These are phyloP conservation scores for Fissipunctia ypsillon DNA, from an alignment of 2,888 invertebrate species.

Conservation along the genomic window DNA sequence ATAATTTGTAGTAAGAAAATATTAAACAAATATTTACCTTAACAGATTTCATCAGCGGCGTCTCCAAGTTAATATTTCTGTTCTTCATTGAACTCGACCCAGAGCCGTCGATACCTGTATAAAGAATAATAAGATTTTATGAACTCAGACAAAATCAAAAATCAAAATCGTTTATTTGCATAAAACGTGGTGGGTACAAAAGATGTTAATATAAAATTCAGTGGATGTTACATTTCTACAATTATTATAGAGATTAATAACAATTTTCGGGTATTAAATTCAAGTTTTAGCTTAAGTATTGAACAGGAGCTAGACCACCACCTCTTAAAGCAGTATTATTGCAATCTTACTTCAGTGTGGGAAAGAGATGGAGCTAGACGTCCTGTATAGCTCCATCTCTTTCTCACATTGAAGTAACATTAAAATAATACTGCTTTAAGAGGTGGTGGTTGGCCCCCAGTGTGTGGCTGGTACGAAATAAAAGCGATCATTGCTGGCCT, in stretches of 20 bases:
- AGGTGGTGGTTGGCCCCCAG: no score
- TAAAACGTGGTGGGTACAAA: background rate
- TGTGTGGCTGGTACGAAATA: background rate
- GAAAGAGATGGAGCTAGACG: no score
- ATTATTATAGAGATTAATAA: no score
- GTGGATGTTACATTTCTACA: no score
- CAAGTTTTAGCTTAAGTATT: no score
- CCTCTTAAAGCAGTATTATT: no score
- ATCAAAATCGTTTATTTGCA: background rate
- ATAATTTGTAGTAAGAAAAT: background rate
- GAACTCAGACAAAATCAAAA: background rate
- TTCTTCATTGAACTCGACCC: constrained; percentile 79
- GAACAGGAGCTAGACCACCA: no score
- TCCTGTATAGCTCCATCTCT: no score
- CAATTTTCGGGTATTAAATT: no score
- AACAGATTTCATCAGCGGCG: constrained; percentile 69
- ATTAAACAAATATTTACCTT: constrained; percentile 69
- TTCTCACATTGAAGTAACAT: no score
- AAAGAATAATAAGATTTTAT: constrained; percentile 29
- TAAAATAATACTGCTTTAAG: no score
- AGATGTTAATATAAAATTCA: background rate
- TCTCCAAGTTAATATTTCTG: constrained; percentile 74
- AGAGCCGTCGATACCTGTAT: constrained; percentile 75
- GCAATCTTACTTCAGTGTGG: no score
- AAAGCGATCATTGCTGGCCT: background rate